Percentiles rank a stretch among this genome's conserved stretches.
Conservation (phyloP, 2,797 vertebrate genomes). For the Pempheris klunzingeri region DNA sequence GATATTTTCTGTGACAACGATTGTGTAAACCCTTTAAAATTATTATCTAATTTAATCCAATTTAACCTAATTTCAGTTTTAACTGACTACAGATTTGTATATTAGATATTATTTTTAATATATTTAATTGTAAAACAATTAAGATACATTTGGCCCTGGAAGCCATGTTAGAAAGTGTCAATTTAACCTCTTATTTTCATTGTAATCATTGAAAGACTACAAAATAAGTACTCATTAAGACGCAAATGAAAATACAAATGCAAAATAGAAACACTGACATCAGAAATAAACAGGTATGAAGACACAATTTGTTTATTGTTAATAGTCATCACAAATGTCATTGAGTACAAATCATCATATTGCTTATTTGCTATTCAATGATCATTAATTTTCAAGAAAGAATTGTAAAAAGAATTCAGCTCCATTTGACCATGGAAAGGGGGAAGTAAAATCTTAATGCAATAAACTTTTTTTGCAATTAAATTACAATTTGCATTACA, state of each 20-base stretch:
- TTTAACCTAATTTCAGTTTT: not conserved
- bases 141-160: not conserved
- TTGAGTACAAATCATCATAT: not conserved
- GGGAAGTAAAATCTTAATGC: not conserved
- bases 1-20: not conserved
- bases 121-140: not conserved
- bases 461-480: too few species aligned
- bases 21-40: not conserved
- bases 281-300: slow-evolving; percentile 3
- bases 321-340: slow-evolving; percentile 5
- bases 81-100: not conserved
- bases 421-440: not conserved
- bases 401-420: not conserved
- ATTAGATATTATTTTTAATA: not conserved
- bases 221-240: not conserved
- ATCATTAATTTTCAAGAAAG: not conserved
- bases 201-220: not conserved
- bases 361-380: slow-evolving; percentile 12
- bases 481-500: slow-evolving; percentile 16
- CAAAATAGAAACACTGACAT: slow-evolving; percentile 1
- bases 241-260: not conserved
- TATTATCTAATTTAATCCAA: not conserved
- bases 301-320: not conserved
- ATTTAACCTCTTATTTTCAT: not conserved
- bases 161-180: not conserved